Base-by-base conservation (phyloP, 2,113 vertebrate species). In the Pyrgilauda ruficollis region DNA sequence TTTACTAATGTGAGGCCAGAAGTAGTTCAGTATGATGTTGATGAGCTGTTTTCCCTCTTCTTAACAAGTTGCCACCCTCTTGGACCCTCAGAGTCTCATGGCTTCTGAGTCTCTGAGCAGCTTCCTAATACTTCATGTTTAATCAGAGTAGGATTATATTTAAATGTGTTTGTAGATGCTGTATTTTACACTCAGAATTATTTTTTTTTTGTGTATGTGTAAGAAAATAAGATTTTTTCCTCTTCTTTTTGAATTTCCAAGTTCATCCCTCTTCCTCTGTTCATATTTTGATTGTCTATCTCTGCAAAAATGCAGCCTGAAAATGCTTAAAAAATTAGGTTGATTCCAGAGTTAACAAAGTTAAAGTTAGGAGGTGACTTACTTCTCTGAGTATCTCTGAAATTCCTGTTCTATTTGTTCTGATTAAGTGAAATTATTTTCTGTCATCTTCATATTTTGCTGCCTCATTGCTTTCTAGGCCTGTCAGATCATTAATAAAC, bases 341-440 rank as follows among this genome's bases (percentile, higher is more conserved):
- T 84, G n/a, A 39, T 55, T 67, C 21, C 37, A 75, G 52, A 6
- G 15, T 28, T 35, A 53, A 26, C 41, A 47, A 8, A 39, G 93
- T 41, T 41, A 41, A 41, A 41, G 39, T 77, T 61, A 55, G 23
- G 43, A 77, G 52, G 50, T 59, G 24, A 80, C 88, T 85, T 33
- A 47, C 28, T 64, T 83, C 35, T 47, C 59, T 15, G 14, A 30
- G 11, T 63, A 68, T 67, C n/a, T 89, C 43, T 67, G 35, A 86
- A 73, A 82, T 73, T 87, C 33, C 39, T 64, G 20, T 7, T 91
- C 69, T 59, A 55, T 58, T 70, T 82, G 24, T 80, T 82, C 35
- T 82, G 66, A 83, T 63, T 79, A 89, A 53, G 55, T 83, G 70
- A 69, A 78, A 90, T 88, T 75, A 59, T 91, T 92, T 93, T 72